Percentiles rank a stretch among this genome's conserved stretches.
phyloP scores from a whole-genome alignment of 2,113 vertebrate species.

The Channa argus region DNA sequence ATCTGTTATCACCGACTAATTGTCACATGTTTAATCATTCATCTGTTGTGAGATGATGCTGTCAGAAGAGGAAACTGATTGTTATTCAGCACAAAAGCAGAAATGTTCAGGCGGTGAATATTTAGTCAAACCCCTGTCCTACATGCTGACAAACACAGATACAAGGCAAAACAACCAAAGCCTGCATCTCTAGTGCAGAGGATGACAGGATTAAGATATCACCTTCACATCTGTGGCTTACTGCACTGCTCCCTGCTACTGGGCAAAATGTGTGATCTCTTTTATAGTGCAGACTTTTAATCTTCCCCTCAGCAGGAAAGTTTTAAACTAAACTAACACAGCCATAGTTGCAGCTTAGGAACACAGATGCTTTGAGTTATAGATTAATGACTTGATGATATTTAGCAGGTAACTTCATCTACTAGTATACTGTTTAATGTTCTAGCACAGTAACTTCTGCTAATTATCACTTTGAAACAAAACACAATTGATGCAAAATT shows the following conservation, averaged over 20 bases:
- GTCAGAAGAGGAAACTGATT: constrained; percentile 8
- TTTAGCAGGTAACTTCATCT: too few relatives aligned
- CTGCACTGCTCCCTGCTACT: constrained; percentile 11
- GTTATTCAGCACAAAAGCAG: constrained; percentile 6
- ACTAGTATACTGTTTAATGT: too few relatives aligned
- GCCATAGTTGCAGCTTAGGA: not conserved
- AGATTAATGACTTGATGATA: too few relatives aligned
- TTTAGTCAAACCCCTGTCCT: constrained; percentile 25
- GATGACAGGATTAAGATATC: constrained; percentile 60
- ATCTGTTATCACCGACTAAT: not conserved
- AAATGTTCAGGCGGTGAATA: constrained; percentile 22
- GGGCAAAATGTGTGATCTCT: constrained; percentile 36
- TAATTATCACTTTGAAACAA: too few relatives aligned
- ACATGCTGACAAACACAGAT: constrained; percentile 45
- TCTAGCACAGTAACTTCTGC: too few relatives aligned
- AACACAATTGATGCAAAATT: too few relatives aligned
- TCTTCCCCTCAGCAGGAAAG: constrained; percentile 16
- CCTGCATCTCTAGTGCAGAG: constrained; percentile 32
- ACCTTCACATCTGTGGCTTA: constrained; percentile 35
- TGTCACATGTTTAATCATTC: constrained; percentile 18
- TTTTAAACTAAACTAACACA: not conserved
- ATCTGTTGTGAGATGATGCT: constrained; percentile 6
- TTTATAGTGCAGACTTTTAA: constrained; percentile 16
- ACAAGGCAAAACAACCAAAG: constrained; percentile 49
- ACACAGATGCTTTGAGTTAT: not conserved